phyloP scores from a whole-genome alignment of 2,888 invertebrate species.

The Macrophya alboannulata region DNA sequence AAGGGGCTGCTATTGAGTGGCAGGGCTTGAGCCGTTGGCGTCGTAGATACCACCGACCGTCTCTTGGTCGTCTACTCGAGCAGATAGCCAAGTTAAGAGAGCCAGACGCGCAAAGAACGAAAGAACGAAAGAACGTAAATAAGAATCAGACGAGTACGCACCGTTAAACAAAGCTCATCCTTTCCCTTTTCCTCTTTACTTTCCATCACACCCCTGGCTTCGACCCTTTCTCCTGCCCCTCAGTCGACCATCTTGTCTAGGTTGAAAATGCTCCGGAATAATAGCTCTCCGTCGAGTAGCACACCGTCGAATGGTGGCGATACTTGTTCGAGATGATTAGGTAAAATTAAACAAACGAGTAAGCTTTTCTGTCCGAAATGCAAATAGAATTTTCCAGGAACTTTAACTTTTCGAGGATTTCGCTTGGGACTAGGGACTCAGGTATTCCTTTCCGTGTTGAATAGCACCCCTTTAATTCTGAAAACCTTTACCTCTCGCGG shows the following conservation, averaged over 20 bases:
- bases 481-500: conserved; percentile 20
- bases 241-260: conserved; percentile 25
- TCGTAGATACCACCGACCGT: conserved; percentile 33
- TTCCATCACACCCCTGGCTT: conserved; percentile 11
- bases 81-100: conserved; percentile 47
- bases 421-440: background rate
- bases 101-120: conserved; percentile 8
- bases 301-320: conserved; percentile 7
- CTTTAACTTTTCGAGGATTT: background rate
- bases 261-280: conserved; percentile 4
- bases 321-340: conserved; percentile 31
- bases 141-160: conserved; percentile 53
- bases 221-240: background rate
- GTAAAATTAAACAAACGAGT: background rate
- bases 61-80: conserved; percentile 50
- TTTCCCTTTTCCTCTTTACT: conserved; percentile 24
- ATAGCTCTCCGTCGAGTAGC: conserved; percentile 18
- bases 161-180: conserved; percentile 53
- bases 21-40: conserved; percentile 47
- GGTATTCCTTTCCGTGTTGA: conserved; percentile 14
- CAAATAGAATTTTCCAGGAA: background rate
- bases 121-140: conserved; percentile 46
- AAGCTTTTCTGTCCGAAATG: background rate
- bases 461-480: conserved; percentile 5
- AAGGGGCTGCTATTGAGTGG: conserved; percentile 50